These are phyloP conservation scores for Eristalis tenax DNA, from an alignment of 2,888 invertebrate genomes.

Conservation along the genomic window DNA sequence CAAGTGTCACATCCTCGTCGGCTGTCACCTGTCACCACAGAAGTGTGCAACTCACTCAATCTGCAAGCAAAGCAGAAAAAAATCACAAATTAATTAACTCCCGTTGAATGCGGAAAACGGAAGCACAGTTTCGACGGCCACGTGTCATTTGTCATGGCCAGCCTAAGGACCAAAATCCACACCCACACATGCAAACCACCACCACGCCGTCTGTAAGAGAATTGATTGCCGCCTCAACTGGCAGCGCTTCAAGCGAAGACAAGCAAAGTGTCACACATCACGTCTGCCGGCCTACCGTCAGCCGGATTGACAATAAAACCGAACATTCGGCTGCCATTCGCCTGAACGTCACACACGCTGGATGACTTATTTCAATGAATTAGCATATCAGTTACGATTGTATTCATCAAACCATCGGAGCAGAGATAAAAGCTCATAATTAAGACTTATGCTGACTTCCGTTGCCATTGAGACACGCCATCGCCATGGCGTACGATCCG, in stretches of 20 bases:
- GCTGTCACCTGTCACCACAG: neutral
- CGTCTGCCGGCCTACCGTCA: neutral
- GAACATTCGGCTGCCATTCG: neutral
- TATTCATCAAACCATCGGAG: neutral
- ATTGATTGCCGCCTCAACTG: neutral
- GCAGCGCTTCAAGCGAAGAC: neutral
- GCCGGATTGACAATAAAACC: neutral
- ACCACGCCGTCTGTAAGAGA: neutral
- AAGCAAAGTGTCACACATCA: neutral
- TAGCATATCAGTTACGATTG: constrained; percentile 1
- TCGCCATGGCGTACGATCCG: neutral
- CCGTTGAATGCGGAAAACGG: neutral
- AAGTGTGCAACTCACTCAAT: neutral
- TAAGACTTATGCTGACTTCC: neutral
- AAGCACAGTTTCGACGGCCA: neutral
- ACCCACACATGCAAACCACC: neutral
- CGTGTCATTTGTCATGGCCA: neutral
- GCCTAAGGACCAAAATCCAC: neutral
- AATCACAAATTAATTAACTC: neutral
- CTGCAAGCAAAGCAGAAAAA: neutral
- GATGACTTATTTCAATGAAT: neutral
- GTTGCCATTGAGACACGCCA: neutral
- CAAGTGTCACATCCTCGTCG: no score
- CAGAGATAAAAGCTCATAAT: neutral
- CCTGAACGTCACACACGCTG: neutral